Evolutionary conservation across 2,113 vertebrate genomes (phyloP).

Genomic region (Aptenodytes forsteri): DNA sequence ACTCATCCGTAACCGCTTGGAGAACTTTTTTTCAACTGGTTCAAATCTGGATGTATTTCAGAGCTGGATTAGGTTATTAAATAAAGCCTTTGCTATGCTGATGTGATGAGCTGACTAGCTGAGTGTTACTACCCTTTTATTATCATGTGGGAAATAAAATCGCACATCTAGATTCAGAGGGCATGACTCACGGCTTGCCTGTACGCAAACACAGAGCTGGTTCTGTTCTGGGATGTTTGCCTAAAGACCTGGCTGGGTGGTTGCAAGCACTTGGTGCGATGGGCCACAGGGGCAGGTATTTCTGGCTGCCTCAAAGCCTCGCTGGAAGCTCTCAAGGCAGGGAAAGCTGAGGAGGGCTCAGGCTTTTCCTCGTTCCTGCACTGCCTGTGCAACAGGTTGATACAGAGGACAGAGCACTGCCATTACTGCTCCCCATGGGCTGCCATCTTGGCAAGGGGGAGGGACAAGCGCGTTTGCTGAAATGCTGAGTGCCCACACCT

Average conservation of each 20-base stretch:
- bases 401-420: not conserved
- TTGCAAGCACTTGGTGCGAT: fast-evolving
- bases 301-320: not conserved
- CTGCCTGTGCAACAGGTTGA: not conserved
- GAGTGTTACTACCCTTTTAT: not conserved
- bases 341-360: not conserved
- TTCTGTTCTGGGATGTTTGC: not conserved
- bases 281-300: not conserved
- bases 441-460: not conserved
- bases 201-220: not conserved
- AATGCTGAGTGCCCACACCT: not conserved
- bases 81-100: constrained; percentile 59
- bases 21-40: constrained; percentile 24
- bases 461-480: fast-evolving
- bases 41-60: constrained; percentile 43
- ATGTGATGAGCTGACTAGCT: constrained; percentile 22
- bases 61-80: constrained; percentile 42
- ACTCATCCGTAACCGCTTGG: not conserved
- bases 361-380: not conserved
- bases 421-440: not conserved
- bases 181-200: not conserved
- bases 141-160: constrained; percentile 56
- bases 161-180: constrained; percentile 25
- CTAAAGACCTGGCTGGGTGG: not conserved
- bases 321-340: not conserved